A percentile compares a stretch with the other conserved stretches of the same genome.
Evolutionary conservation across 2,113 vertebrate species (phyloP).

Genomic region (Datnioides undecimradiatus): DNA sequence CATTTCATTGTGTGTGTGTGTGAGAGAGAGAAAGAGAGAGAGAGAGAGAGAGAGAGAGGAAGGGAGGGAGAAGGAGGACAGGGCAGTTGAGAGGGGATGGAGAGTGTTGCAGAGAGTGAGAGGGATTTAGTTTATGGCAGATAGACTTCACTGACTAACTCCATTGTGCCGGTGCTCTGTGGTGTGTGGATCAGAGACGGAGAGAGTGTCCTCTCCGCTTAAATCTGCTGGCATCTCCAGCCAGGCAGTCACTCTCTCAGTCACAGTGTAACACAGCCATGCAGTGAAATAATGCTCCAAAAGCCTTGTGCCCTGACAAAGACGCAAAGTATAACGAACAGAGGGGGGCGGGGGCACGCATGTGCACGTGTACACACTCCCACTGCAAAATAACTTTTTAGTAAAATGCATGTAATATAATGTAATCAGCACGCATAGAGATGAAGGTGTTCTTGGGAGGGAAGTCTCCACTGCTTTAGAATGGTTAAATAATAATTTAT

Average conservation of each 20-base stretch:
- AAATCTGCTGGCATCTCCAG: slow-evolving; percentile 69
- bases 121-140: slow-evolving; percentile 76
- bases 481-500: too few relatives aligned
- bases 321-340: slow-evolving; percentile 1
- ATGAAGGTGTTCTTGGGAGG: too few relatives aligned
- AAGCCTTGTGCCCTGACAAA: slow-evolving; percentile 23
- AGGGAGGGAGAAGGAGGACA: slow-evolving; percentile 2
- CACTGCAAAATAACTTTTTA: not conserved
- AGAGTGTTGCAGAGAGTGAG: slow-evolving; percentile 61
- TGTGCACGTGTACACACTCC: not conserved
- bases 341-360: not conserved
- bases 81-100: slow-evolving; percentile 52
- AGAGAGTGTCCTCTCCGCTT: slow-evolving; percentile 54
- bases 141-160: slow-evolving; percentile 73
- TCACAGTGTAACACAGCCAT: slow-evolving; percentile 26
- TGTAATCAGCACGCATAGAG: too few relatives aligned
- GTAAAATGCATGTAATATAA: not conserved
- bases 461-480: not conserved
- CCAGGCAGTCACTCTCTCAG: slow-evolving; percentile 45
- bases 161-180: slow-evolving; percentile 72
- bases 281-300: slow-evolving; percentile 32
- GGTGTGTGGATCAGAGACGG: slow-evolving; percentile 64
- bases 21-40: not conserved
- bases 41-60: not conserved
- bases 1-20: slow-evolving; percentile 57